Evolutionary conservation across 2,797 vertebrate genomes (phyloP).

Genomic region (Coregonus sp.): DNA sequence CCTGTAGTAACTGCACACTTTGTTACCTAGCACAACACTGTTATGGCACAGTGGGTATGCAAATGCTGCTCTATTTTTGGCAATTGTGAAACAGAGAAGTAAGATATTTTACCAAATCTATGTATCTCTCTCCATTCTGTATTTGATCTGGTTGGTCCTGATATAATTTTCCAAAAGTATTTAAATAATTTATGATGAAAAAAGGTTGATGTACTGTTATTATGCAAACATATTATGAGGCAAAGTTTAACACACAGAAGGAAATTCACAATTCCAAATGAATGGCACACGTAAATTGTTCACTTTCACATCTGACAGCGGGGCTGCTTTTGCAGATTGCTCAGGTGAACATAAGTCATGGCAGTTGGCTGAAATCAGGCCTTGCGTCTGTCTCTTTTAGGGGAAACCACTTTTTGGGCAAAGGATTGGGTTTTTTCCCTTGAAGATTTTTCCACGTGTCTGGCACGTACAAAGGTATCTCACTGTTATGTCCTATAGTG

Average conservation of each 20-base stretch:
- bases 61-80: conserved; percentile 65
- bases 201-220: not conserved
- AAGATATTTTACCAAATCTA: conserved; percentile 25
- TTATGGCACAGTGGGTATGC: conserved; percentile 61
- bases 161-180: not conserved
- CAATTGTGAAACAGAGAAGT: conserved; percentile 53
- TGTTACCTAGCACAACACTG: conserved; percentile 54
- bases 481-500: conserved; percentile 13
- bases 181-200: not conserved
- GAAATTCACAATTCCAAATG: not conserved
- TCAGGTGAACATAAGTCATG: not conserved
- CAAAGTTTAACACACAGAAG: not conserved
- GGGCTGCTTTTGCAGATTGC: not conserved
- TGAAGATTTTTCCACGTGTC: conserved; percentile 22
- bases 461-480: not conserved
- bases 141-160: not conserved
- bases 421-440: not conserved
- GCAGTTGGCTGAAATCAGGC: not conserved
- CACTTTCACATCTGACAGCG: not conserved
- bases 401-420: too few relatives aligned
- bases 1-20: conserved; percentile 31
- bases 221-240: not conserved
- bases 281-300: not conserved
- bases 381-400: too few relatives aligned
- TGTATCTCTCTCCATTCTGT: conserved; percentile 1